These are phyloP conservation scores for Coronaproctus castanopsis DNA, from an alignment of 2,888 invertebrate species.

Conservation along the genomic window DNA sequence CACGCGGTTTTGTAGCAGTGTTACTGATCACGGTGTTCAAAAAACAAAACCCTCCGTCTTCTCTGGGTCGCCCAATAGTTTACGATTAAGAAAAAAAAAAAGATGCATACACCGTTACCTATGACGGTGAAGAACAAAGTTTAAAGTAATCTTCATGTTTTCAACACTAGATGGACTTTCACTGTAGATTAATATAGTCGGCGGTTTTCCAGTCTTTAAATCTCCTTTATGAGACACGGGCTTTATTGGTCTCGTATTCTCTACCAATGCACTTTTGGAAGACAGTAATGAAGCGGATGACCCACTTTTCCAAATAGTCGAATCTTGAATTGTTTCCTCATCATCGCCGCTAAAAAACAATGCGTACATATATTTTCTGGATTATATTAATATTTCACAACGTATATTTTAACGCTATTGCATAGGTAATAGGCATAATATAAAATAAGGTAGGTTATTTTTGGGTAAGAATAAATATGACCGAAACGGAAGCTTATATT, in stretches of 20 bases:
- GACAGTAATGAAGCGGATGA: conserved; percentile 12
- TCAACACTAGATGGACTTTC: conserved; percentile 54
- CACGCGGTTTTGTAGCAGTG: too few relatives aligned
- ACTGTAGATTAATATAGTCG: conserved; percentile 61
- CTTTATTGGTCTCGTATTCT: conserved; percentile 9
- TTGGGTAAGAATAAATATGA: too few relatives aligned
- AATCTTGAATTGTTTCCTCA: background rate
- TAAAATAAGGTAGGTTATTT: too few relatives aligned
- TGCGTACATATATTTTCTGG: conserved; percentile 12
- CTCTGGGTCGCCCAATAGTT: too few relatives aligned
- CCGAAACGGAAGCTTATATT: too few relatives aligned
- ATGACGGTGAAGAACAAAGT: conserved; percentile 45
- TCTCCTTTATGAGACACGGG: conserved; percentile 14
- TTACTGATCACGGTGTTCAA: too few relatives aligned
- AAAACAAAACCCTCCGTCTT: too few relatives aligned
- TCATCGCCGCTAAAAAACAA: conserved; percentile 6
- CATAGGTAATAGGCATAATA: too few relatives aligned
- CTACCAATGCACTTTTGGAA: conserved; percentile 7
- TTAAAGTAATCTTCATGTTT: conserved; percentile 47
- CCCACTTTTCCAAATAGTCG: conserved; percentile 8
- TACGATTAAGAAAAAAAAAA: too few relatives aligned
- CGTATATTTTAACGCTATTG: too few relatives aligned
- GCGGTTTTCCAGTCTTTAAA: conserved; percentile 37
- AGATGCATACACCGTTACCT: too few relatives aligned
- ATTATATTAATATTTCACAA: conserved; percentile 12